These are phyloP conservation scores for Phaonia tiefii DNA, from an alignment of 2,888 invertebrate species.

Conservation along the genomic window DNA sequence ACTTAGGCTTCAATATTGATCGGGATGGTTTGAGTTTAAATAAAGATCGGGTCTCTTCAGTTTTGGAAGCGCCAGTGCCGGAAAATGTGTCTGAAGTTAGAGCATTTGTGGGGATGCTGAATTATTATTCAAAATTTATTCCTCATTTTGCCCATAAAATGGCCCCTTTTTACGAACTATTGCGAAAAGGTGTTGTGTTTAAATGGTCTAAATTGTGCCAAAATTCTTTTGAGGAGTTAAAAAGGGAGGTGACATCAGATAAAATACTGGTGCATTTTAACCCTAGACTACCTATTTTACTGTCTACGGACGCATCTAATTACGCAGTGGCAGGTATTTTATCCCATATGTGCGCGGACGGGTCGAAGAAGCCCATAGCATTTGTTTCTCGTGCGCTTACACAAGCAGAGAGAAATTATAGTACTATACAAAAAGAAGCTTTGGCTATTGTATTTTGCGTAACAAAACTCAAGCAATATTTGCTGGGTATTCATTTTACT, in stretches of 20 bases:
- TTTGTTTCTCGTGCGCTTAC: no score
- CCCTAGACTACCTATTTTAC: conserved; percentile 32
- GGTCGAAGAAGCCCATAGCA: no score
- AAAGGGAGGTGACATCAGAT: conserved; percentile 31
- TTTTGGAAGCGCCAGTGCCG: conserved; percentile 23
- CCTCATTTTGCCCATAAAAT: no score
- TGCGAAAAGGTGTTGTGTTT: conserved; percentile 22
- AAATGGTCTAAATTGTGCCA: no score
- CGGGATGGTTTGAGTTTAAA: no score
- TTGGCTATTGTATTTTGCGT: not conserved
- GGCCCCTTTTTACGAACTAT: no score
- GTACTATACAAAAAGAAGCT: no score
- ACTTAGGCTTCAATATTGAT: no score
- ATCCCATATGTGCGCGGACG: not conserved
- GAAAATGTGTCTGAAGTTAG: conserved; percentile 5
- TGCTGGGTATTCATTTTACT: conserved; percentile 40
- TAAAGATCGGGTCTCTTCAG: no score
- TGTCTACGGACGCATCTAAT: no score
- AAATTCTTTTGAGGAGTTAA: conserved; percentile 10
- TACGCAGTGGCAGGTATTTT: no score
- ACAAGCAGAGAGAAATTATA: no score
- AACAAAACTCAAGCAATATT: conserved; percentile 28
- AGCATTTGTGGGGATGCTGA: conserved; percentile 24
- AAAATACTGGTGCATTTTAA: conserved; percentile 40
- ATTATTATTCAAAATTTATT: conserved; percentile 15